Percentiles rank a stretch among this genome's conserved stretches.
These are phyloP conservation scores for Corythornis madagascariensis DNA, from an alignment of 2,113 vertebrate genomes.

Conservation along the genomic window DNA sequence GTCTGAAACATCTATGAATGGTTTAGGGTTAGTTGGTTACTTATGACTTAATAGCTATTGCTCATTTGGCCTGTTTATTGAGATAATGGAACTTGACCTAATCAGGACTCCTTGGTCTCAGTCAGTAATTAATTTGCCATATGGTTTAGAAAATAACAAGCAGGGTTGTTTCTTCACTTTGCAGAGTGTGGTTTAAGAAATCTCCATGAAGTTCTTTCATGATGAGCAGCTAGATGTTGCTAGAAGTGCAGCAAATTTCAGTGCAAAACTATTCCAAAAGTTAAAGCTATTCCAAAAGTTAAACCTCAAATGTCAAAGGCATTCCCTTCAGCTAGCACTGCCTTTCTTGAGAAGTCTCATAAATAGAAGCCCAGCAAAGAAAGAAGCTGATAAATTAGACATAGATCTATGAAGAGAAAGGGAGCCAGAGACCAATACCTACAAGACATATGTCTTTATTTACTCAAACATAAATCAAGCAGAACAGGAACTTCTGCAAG, in stretches of 20 bases:
- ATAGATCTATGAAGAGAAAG: slow-evolving; percentile 60
- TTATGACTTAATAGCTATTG: not conserved
- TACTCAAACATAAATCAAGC: slow-evolving; percentile 80
- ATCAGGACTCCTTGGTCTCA: not conserved
- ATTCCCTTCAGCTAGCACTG: not conserved
- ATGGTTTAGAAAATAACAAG: not conserved
- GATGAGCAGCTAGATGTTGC: not conserved
- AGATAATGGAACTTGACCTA: not conserved
- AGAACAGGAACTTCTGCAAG: slow-evolving; percentile 73
- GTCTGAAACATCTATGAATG: fast-evolving
- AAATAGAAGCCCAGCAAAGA: slow-evolving; percentile 36
- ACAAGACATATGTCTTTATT: slow-evolving; percentile 80
- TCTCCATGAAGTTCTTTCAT: not conserved
- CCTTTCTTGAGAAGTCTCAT: not conserved
- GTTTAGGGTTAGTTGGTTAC: not conserved
- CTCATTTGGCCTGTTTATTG: not conserved
- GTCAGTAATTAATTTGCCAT: slow-evolving; percentile 27
- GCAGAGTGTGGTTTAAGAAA: not conserved
- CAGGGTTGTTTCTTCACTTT: not conserved
- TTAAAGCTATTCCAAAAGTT: not conserved
- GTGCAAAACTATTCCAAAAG: not conserved
- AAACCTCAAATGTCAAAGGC: not conserved
- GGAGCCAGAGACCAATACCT: slow-evolving; percentile 64
- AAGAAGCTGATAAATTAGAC: slow-evolving; percentile 62
- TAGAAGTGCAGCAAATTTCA: not conserved